These are phyloP conservation scores for Melanocharis versteri DNA, from an alignment of 2,113 vertebrate genomes.

Conservation along the genomic window DNA sequence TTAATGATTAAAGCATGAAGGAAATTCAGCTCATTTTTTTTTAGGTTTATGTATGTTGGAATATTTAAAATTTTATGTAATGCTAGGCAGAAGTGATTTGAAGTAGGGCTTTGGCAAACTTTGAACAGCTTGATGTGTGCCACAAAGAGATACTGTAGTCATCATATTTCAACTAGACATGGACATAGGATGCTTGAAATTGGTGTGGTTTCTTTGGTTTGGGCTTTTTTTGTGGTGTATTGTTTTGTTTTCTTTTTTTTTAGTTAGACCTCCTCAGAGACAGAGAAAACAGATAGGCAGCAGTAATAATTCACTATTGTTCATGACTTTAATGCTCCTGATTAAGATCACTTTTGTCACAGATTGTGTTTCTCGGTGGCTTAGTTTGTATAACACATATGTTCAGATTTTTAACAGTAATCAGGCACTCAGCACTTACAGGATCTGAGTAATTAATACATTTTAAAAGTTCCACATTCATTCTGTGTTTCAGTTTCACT, in stretches of 20 bases:
- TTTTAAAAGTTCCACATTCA: background rate
- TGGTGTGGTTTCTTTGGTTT: background rate
- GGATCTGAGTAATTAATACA: background rate
- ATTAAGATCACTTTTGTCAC: background rate
- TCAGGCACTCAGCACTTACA: fast-evolving
- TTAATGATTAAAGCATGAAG: background rate
- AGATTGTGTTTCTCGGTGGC: background rate
- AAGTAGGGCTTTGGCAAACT: background rate
- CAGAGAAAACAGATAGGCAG: background rate
- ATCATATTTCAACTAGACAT: background rate
- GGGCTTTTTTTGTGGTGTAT: background rate
- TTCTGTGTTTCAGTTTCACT: background rate
- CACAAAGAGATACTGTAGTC: background rate
- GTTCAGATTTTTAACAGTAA: background rate
- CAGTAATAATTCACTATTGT: background rate
- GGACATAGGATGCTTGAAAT: background rate
- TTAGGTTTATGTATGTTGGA: background rate
- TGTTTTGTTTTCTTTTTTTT: background rate
- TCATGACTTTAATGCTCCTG: background rate
- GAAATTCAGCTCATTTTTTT: background rate
- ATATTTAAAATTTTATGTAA: background rate
- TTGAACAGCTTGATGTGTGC: background rate
- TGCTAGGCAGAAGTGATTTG: background rate
- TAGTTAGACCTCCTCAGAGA: background rate
- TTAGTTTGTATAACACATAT: background rate